Base-by-base conservation (phyloP, 2,797 vertebrate species). In the Philypnodon macrostomus region DNA sequence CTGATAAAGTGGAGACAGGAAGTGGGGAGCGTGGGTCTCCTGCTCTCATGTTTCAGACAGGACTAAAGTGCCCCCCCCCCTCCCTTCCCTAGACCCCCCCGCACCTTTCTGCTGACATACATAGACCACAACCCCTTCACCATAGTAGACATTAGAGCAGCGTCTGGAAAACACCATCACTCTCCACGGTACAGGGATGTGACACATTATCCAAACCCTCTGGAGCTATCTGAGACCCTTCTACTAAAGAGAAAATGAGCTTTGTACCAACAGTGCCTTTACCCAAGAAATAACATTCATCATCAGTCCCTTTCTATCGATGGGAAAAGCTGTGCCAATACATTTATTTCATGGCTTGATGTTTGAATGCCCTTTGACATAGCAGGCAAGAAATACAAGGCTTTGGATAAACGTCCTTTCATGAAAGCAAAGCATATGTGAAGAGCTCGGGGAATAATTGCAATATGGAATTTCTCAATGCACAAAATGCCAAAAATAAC, bases 1-100 rank as follows among this genome's bases (percentile, higher is more conserved):
- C 84, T 88, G 84, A 89, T 87, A 88, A 88, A 87, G 84, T 71
- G 67, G 77, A 89, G 86, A 84, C 84, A 87, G 88, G 86, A 88
- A 89, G 82, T 68, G 73, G 70, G 69, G 68, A 81, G 75, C 58
- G 53, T 78, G 73, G 79, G 80, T 78, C 76, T 81, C 71, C 57
- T 62, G 76, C 58, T 81, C 79, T 85, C 82, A 73, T 67, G 75
- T 87, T 87, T 85, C 86, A 84, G 59, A 26, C 13, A 4, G 57
- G 70, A 75, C 63, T 42, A 15, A 14, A 61, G 50, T 58, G 57
- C 73, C 63, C 63, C 58, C 38, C 38, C 11, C 26, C 6, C 7
- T 2, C 12, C 9, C 35, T 4, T 7, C 24, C 10, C 12, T n/a
- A n/a, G n/a, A n/a, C 39, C 15, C 14, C 4, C 3, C 27, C 15